phyloP scores from a whole-genome alignment of 2,797 vertebrate species.

The Linurgus olivaceus region DNA sequence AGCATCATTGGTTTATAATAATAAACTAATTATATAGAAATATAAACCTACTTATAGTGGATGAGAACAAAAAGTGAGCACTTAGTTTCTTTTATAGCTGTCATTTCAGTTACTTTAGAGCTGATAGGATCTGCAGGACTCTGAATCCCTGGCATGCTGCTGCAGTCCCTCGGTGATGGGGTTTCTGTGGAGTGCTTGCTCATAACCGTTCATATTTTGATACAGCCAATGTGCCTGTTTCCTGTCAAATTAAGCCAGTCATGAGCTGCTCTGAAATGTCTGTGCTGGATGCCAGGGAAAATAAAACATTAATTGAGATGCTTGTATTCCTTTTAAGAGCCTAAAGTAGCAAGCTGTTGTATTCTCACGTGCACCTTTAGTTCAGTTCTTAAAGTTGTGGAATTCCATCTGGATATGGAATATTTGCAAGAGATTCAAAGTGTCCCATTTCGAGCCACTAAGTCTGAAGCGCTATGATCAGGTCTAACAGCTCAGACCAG shows the following conservation, averaged over 20 bases:
- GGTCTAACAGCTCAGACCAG: background rate
- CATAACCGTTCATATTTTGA: background rate
- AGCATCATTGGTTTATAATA: background rate
- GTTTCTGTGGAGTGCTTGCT: background rate
- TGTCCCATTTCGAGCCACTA: accelerated
- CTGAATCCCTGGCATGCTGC: background rate
- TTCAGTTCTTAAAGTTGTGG: background rate
- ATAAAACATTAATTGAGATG: background rate
- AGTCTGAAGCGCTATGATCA: background rate
- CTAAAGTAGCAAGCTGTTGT: background rate
- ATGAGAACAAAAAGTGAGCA: background rate
- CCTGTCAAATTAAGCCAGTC: background rate
- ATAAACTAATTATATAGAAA: background rate
- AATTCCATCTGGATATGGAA: background rate
- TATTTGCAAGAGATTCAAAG: background rate
- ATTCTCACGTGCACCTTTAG: background rate
- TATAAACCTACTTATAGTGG: background rate
- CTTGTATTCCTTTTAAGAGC: background rate
- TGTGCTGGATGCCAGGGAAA: background rate
- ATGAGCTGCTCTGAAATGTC: background rate
- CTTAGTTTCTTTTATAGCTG: background rate
- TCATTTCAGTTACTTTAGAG: background rate
- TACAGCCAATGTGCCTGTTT: background rate
- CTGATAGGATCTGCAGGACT: accelerated
- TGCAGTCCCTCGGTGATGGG: background rate